Percentiles rank a stretch among this genome's conserved stretches.
Conservation (phyloP, 2,888 invertebrate genomes). For the Cosmia pyralina region DNA sequence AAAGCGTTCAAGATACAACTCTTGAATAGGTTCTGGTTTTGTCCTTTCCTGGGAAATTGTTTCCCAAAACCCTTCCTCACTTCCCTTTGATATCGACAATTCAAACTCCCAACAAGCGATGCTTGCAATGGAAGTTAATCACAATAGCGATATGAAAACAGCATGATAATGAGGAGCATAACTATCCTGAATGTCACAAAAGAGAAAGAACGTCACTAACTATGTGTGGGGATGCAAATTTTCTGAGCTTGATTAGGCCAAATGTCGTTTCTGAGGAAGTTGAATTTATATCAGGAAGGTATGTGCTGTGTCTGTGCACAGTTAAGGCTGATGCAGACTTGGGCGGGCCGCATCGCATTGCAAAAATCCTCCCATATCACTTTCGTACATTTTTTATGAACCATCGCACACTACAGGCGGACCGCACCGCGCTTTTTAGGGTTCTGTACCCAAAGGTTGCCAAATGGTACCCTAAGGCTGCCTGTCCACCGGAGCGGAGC, state of each 20-base stretch:
- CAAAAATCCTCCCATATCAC: background rate
- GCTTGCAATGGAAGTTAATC: background rate
- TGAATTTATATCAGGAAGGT: background rate
- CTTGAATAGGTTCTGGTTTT: no score
- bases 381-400: background rate
- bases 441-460: no score
- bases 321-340: background rate
- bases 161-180: background rate
- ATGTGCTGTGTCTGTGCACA: background rate
- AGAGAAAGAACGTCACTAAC: background rate
- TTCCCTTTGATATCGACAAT: background rate
- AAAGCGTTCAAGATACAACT: background rate
- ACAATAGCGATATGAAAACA: background rate
- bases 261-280: background rate
- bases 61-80: background rate
- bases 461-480: no score
- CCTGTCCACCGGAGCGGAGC: no score
- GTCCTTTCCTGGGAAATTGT: background rate
- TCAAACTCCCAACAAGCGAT: background rate
- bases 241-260: background rate
- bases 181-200: constrained; percentile 1
- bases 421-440: background rate
- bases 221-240: background rate
- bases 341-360: no score
- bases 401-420: background rate